Evolutionary conservation across 1,140 invertebrate genomes (phyloP), one percentile per base, ranked within the genome.

Genomic region (Aricia agestis): DNA sequence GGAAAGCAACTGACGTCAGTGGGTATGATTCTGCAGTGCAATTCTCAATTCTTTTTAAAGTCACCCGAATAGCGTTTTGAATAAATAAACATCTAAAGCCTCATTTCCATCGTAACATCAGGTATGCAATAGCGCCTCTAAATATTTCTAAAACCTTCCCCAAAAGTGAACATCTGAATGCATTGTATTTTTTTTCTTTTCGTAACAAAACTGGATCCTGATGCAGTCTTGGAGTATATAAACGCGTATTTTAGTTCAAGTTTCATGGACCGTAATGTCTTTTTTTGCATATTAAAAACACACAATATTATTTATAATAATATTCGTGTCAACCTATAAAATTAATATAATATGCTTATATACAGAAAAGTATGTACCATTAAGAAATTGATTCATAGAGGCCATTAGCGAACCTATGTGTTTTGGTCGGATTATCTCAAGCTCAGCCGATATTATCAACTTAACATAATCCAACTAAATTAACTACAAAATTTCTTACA

Each of bases 21-120:
- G 9, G 2, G 6, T 36, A 36, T 36, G 36, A 36, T 52, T 52
- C 9, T 52, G 45, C 45, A 52, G 45, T 52, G 13, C 45, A 52
- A 52, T 52, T 52, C 74, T 71, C 75, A 77, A 80, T 81, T 74
- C 76, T 77, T 81, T 78, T 75, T 74, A 75, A 66, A 31, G n/a
- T 69, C 59, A 18, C 71, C 76, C 71, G 67, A 75, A 74, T 77
- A 73, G 70, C 73, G 74, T 74, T 70, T 68, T 76, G 79, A 78
- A 81, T 79, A 81, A 78, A 75, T 76, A 79, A 79, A 72, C 61
- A 32, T 31, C 72, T 74, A 71, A 63, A 18, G 66, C 41, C 66
- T 67, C 42, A 42, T 67, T 67, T 67, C 17, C 66, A 45, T 45
- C 17, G 32, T 67, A 67, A 45, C 17, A 19, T 45, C 18, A 52